Percentiles rank a stretch among this genome's conserved stretches.
phyloP scores from a whole-genome alignment of 1,140 invertebrate genomes.

The Drosophila kikkawai region DNA sequence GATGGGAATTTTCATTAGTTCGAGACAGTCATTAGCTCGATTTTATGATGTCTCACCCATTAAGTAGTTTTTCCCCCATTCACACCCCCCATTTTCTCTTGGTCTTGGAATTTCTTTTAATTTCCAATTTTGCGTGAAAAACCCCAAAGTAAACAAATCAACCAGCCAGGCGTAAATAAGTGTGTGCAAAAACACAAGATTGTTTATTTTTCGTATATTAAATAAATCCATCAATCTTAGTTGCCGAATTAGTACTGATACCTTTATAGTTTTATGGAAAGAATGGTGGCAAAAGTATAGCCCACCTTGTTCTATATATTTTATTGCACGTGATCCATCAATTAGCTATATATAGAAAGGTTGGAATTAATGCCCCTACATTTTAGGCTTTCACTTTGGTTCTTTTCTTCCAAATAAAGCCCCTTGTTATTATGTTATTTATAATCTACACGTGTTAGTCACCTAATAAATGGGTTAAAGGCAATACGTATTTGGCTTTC shows the following conservation, averaged over 20 bases:
- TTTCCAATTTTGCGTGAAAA: slow-evolving; percentile 16
- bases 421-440: slow-evolving; percentile 14
- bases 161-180: background rate
- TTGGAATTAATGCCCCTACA: slow-evolving; percentile 2
- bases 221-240: slow-evolving; percentile 16
- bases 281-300: too few relatives aligned
- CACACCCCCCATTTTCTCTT: background rate
- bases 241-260: slow-evolving; percentile 10
- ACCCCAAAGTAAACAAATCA: background rate
- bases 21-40: slow-evolving; percentile 68
- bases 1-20: slow-evolving; percentile 68
- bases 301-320: background rate
- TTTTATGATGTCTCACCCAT: slow-evolving; percentile 53
- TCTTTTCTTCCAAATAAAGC: background rate
- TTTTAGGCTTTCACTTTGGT: slow-evolving; percentile 3
- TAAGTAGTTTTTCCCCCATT: slow-evolving; percentile 53
- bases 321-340: slow-evolving; percentile 25
- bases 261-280: background rate
- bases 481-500: background rate
- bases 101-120: slow-evolving; percentile 20
- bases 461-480: slow-evolving; percentile 31
- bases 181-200: slow-evolving; percentile 16
- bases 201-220: background rate
- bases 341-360: slow-evolving; percentile 27
- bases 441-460: slow-evolving; percentile 17